phyloP scores from a whole-genome alignment of 2,888 invertebrate genomes.

The Eledona agricola region DNA sequence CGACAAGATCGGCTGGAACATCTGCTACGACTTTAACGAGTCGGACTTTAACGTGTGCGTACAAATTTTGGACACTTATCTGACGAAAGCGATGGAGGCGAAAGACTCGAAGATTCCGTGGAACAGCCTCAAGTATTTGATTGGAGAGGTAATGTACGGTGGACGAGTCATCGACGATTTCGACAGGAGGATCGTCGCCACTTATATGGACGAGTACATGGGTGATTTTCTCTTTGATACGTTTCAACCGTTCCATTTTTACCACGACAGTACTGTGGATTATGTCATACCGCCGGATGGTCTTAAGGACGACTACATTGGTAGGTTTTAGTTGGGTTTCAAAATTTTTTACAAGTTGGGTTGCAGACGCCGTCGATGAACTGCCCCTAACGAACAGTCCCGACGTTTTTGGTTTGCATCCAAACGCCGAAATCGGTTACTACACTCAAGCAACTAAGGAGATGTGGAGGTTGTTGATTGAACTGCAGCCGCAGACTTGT shows the following conservation, averaged over 20 bases:
- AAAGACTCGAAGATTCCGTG: constrained; percentile 79
- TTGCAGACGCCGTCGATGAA: constrained; percentile 79
- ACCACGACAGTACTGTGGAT: constrained; percentile 75
- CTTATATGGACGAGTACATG: constrained; percentile 94
- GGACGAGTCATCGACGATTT: constrained; percentile 92
- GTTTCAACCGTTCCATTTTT: constrained; percentile 93
- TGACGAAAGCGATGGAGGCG: constrained; percentile 72
- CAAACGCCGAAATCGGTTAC: constrained; percentile 96
- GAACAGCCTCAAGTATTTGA: constrained; percentile 90
- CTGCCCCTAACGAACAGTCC: constrained; percentile 87
- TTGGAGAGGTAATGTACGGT: constrained; percentile 96
- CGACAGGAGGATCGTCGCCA: constrained; percentile 85
- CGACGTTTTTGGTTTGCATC: constrained; percentile 90
- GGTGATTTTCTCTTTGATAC: constrained; percentile 93
- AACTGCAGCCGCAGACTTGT: constrained; percentile 91
- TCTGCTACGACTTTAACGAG: constrained; percentile 92
- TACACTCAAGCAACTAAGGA: constrained; percentile 87
- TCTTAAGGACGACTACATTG: constrained; percentile 75
- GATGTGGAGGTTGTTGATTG: constrained; percentile 87
- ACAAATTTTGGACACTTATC: constrained; percentile 84
- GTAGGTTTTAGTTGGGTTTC: constrained; percentile 63
- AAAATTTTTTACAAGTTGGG: no score
- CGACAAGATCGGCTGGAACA: constrained; percentile 95
- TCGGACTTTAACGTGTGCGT: constrained; percentile 91
- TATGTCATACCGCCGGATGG: constrained; percentile 80